Base-by-base conservation (phyloP, 2,113 vertebrate species). In the Falco punctatus region DNA sequence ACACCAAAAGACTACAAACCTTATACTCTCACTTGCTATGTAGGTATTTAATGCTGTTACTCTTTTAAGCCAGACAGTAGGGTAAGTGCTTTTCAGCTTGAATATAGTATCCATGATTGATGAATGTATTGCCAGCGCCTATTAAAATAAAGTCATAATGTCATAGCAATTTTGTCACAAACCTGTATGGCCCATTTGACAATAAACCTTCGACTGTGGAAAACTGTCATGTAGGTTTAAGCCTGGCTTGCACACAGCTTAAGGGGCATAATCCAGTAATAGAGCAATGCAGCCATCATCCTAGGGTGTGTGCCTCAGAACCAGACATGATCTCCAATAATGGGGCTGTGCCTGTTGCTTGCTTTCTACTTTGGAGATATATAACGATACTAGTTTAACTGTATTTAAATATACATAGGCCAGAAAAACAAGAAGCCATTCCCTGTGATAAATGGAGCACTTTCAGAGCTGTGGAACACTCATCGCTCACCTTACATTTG, bases 61-160 rank as follows among this genome's bases (percentile, higher is more conserved):
- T 91, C 42, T 83, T 89, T n/a, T 69, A 89, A 81, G 40, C 12
- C 55, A 71, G 66, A 72, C 26, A 66, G 23, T 17, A 70, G 55
- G 61, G n/a, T 18, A 52, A 94, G 23, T 55, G 44, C 22, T 92
- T 93, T 92, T 30, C 49, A 38, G 19, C 40, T 86, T 62, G 91
- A 91, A 71, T 80, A 62, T 11, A 83, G 54, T 88, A 93, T 93
- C 83, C 22, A 5, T 77, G 75, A 89, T 18, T 67, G 92, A 96
- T 92, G 79, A 94, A 70, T 55, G 22, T 13, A 48, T 82, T 88
- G 81, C 46, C 70, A 79, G 64, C 61, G 66, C 61, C 78, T 92
- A 86, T 94, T 95, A 92, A 94, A 79, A 55, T 61, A 1, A 92
- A 94, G 65, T 75, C 84, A 70, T 70, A 90, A 67, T 73, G 33